Base-by-base conservation (phyloP, 2,888 invertebrate genomes). In the Scaptomyza flava region DNA sequence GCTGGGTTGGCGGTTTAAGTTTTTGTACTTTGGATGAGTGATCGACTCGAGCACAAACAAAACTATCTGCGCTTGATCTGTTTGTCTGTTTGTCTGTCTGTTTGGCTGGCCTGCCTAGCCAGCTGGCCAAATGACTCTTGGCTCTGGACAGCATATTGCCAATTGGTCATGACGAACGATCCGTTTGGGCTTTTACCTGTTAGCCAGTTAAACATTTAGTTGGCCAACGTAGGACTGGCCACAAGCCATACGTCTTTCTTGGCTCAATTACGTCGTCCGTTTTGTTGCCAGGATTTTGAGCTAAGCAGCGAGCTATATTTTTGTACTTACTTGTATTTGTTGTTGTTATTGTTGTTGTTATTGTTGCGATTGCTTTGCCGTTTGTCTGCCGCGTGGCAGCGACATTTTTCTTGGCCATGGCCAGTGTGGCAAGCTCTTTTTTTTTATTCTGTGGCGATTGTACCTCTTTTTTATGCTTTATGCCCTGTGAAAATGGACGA, bases 111-210 rank as follows among this genome's bases (percentile, higher is more conserved):
- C 45, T 48, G 57, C 38, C 64, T 52, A 12, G 58, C 71, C 56
- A 68, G 36, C 47, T 54, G 50, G 59, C 61, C 68, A 51, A 57
- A 51, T 51, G 42, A 48, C 64, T 64, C 14, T 64, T 68, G 71
- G 64, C 60, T 65, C 63, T 46, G 60, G 65, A 50, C 81, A 56
- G 56, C 70, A 46, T 66, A 9, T 69, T 73, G 74, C 75, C 85
- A 85, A 88, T 85, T 88, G 85, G 62, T 75, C 89, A 83, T 88
- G 89, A 87, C 79, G 89, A 81, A 85, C 84, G 89, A 86, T 84
- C 69, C 81, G 81, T 78, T 86, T 88, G 68, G 84, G 84, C 73
- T 76, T 78, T 83, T 88, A 88, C 76, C 83, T 83, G 76, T 88
- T 85, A 58, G 38, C 38, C 38, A 38, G 38, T 38, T 38, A 14